phyloP scores from a whole-genome alignment of 1,140 invertebrate species.

The Diuraphis noxia region DNA sequence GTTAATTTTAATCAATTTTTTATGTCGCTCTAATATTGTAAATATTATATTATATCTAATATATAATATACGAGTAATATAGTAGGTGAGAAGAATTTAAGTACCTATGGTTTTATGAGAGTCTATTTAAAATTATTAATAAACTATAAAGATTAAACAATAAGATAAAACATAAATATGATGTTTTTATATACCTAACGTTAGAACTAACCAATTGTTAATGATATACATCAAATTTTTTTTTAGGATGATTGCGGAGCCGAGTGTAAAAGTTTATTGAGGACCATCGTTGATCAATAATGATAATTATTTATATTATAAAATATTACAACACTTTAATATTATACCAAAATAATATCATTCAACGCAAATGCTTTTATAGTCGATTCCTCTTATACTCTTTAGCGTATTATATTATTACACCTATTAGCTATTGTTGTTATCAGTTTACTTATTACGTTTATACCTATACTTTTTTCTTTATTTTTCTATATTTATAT shows the following conservation, averaged over 20 bases:
- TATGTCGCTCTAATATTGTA: neutral
- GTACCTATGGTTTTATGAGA: too few relatives aligned
- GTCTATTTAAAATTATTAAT: too few relatives aligned
- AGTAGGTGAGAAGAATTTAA: too few relatives aligned
- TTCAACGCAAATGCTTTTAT: neutral
- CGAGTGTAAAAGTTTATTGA: slow-evolving; percentile 1
- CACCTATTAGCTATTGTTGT: neutral
- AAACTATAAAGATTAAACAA: too few relatives aligned
- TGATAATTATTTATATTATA: neutral
- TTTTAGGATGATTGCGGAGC: slow-evolving; percentile 16
- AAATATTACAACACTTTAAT: neutral
- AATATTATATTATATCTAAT: too few relatives aligned
- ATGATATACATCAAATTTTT: neutral
- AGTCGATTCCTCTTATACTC: neutral
- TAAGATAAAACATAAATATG: too few relatives aligned
- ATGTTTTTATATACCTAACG: too few relatives aligned
- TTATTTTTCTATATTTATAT: neutral
- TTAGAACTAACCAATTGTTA: too few relatives aligned
- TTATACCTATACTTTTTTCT: neutral
- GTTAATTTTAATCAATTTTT: neutral
- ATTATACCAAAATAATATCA: neutral
- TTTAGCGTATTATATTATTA: neutral
- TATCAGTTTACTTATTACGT: neutral
- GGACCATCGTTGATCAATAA: slow-evolving; percentile 1
- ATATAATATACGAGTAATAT: too few relatives aligned